A percentile compares a stretch with the other conserved stretches of the same genome.
Conservation (phyloP, 2,797 vertebrate species). For the Saguinus oedipus region DNA sequence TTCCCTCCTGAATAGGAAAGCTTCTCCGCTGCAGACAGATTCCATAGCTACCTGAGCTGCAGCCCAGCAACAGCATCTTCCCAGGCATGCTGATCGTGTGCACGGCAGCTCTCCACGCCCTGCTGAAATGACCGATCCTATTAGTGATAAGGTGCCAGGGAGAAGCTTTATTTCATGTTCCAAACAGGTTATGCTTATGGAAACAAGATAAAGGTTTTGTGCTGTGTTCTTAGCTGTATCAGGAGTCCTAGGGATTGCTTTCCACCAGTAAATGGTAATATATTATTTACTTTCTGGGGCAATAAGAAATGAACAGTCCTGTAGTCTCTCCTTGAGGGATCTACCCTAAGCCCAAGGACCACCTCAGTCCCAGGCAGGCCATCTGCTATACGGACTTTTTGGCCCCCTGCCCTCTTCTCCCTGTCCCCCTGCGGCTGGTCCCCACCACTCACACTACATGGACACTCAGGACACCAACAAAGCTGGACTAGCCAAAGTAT, state of each 20-base stretch:
- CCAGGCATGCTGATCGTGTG: rapidly evolving
- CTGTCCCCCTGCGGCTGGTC: background rate
- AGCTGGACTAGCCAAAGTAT: background rate
- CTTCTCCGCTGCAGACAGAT: background rate
- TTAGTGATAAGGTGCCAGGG: background rate
- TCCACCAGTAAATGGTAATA: background rate
- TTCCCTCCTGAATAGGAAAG: background rate
- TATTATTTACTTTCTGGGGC: background rate
- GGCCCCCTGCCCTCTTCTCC: background rate
- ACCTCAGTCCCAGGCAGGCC: background rate
- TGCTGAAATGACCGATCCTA: background rate
- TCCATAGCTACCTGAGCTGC: background rate
- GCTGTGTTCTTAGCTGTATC: background rate
- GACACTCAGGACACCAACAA: background rate
- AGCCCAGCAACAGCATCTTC: background rate
- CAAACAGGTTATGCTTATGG: slow-evolving; percentile 13
- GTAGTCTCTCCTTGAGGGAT: background rate
- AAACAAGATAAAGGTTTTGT: slow-evolving; percentile 5
- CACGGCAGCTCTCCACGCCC: background rate
- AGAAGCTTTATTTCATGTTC: slow-evolving; percentile 27
- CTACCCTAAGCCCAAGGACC: background rate
- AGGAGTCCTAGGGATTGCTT: background rate
- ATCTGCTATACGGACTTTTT: background rate
- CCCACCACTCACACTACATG: background rate
- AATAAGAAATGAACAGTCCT: background rate